Evolutionary conservation across 2,113 vertebrate genomes (phyloP).

Genomic region (Erinaceus europaeus): DNA sequence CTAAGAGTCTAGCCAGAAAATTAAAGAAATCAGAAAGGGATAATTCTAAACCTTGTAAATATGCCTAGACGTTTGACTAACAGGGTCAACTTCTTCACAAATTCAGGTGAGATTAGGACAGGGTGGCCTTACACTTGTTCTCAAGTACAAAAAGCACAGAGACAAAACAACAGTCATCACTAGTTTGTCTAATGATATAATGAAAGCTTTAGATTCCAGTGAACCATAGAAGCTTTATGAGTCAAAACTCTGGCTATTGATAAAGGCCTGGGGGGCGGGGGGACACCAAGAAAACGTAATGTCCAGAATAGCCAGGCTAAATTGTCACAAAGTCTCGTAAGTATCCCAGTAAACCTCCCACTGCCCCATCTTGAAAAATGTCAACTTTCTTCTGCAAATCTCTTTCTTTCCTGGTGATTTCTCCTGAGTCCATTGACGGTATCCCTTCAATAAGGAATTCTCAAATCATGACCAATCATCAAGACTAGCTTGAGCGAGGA

Average conservation of each 20-base stretch:
- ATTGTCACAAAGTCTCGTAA: neutral
- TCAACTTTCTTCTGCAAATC: neutral
- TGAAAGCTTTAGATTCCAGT: slow-evolving; percentile 15
- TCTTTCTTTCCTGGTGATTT: neutral
- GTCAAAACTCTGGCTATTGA: neutral
- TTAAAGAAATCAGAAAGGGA: neutral
- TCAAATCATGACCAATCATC: slow-evolving; percentile 37
- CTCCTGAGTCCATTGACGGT: neutral
- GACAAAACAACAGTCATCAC: neutral
- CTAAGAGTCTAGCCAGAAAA: neutral
- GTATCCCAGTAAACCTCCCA: neutral
- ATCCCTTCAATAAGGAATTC: neutral
- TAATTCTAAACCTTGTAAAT: neutral
- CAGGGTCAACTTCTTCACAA: neutral
- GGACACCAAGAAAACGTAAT: neutral
- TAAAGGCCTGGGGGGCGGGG: neutral
- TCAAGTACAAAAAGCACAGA: neutral
- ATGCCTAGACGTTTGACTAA: neutral
- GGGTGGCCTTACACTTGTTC: too few relatives aligned
- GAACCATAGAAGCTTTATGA: neutral
- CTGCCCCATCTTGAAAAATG: neutral
- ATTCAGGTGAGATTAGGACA: too few relatives aligned
- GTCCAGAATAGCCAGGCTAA: neutral
- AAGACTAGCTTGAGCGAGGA: neutral
- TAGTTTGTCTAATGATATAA: neutral